Evolutionary conservation across 2,113 vertebrate genomes (phyloP).

Genomic region (Callopanchax toddi): DNA sequence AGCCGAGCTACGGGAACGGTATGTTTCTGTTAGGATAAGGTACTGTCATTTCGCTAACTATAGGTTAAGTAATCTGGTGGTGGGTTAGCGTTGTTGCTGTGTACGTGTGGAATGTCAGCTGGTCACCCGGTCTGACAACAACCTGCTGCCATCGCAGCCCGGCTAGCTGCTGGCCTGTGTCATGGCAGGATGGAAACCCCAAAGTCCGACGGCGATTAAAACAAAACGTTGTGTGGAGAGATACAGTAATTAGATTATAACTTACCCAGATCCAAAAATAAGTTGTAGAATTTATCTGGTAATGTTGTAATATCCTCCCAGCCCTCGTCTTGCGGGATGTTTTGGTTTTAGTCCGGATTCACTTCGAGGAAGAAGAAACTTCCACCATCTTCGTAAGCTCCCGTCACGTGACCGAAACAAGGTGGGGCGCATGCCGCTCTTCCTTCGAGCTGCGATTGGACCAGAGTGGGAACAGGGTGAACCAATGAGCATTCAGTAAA

Average conservation of each 20-base stretch:
- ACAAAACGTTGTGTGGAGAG: neutral
- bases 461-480: neutral
- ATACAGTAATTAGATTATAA: neutral
- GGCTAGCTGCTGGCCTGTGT: constrained; percentile 61
- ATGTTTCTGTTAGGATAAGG: neutral
- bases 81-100: neutral
- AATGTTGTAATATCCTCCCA: constrained; percentile 1
- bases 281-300: neutral
- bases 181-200: constrained; percentile 55
- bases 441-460: constrained; percentile 45
- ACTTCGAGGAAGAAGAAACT: constrained; percentile 74
- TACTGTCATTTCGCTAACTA: neutral
- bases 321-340: constrained; percentile 32
- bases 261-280: constrained; percentile 57
- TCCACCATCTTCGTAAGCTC: constrained; percentile 74
- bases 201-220: constrained; percentile 44
- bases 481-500: constrained; percentile 47
- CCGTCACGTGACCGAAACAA: constrained; percentile 77
- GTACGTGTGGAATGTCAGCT: constrained; percentile 60
- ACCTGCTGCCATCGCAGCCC: constrained; percentile 28
- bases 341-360: constrained; percentile 54
- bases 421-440: constrained; percentile 54
- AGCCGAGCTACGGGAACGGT: constrained; percentile 4
- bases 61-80: neutral
- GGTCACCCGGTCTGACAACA: constrained; percentile 34